A percentile compares a stretch with the other conserved stretches of the same genome.
Evolutionary conservation across 30 jellyfish, hydroid and myxozoan species (phyloP).

Genomic region (Pelagia noctiluca): DNA sequence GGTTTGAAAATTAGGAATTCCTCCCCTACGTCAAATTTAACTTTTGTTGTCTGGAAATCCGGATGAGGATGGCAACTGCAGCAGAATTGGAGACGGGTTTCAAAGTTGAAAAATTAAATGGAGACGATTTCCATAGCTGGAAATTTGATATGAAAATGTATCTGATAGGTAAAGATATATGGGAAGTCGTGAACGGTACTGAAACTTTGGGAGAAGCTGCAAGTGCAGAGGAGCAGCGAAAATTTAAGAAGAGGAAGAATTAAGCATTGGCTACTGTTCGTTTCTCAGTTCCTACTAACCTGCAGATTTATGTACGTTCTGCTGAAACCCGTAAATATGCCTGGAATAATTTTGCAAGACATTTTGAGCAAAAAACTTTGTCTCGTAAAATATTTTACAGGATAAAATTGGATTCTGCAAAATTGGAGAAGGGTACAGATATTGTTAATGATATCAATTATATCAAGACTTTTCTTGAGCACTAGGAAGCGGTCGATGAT

Average conservation of each 20-base stretch:
- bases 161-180: constrained; percentile 44
- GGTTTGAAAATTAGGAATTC: too few species aligned
- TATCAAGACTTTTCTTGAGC: constrained; percentile 42
- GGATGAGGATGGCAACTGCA: background rate
- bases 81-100: constrained; percentile 21
- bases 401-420: constrained; percentile 38
- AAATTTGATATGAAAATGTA: constrained; percentile 50
- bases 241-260: constrained; percentile 28
- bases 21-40: too few species aligned
- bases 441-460: constrained; percentile 52
- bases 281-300: constrained; percentile 42
- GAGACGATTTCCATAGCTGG: constrained; percentile 45
- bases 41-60: background rate
- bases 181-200: constrained; percentile 63
- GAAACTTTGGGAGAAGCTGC: constrained; percentile 55
- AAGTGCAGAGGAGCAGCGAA: constrained; percentile 7
- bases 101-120: constrained; percentile 28
- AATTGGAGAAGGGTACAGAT: constrained; percentile 44
- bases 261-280: constrained; percentile 58
- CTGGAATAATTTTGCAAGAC: constrained; percentile 48
- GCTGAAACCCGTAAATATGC: constrained; percentile 54
- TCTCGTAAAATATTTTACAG: constrained; percentile 32
- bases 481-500: constrained; percentile 60
- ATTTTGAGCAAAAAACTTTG: constrained; percentile 50
- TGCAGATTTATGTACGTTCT: constrained; percentile 56